A percentile compares a stretch with the other conserved stretches of the same genome.
Conservation (phyloP, 2,113 vertebrate genomes). For the Notothenia rossii region DNA sequence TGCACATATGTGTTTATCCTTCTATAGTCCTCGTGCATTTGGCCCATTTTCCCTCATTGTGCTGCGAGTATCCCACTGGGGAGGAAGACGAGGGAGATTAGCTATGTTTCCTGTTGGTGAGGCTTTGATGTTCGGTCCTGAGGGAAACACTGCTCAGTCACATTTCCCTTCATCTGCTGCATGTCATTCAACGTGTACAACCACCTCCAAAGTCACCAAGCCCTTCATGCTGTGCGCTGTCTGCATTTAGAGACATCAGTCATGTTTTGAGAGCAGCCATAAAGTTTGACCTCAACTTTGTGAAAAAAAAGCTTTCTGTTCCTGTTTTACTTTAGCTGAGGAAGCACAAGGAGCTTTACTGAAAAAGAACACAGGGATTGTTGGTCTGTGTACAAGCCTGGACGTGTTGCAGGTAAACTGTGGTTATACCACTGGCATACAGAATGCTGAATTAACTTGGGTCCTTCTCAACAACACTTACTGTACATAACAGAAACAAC, state of each 20-base stretch:
- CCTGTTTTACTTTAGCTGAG: conserved; percentile 24
- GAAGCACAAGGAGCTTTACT: neutral
- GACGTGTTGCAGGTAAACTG: conserved; percentile 2
- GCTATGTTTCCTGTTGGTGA: conserved; percentile 77
- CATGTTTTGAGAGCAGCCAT: conserved; percentile 33
- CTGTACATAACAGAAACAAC: neutral
- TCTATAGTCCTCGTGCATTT: conserved; percentile 51
- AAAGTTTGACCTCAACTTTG: conserved; percentile 46
- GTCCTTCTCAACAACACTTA: neutral
- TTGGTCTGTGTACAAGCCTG: neutral
- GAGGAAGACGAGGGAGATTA: conserved; percentile 77
- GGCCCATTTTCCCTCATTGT: conserved; percentile 72
- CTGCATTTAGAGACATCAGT: conserved; percentile 63
- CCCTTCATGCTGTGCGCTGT: conserved; percentile 59
- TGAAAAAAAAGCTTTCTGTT: conserved; percentile 24
- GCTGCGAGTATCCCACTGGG: conserved; percentile 63
- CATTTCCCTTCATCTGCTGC: conserved; percentile 70
- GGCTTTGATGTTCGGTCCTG: conserved; percentile 81
- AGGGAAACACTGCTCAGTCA: conserved; percentile 71
- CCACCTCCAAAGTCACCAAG: conserved; percentile 69
- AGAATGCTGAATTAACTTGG: conserved; percentile 3
- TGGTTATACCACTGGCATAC: neutral
- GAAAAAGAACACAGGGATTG: neutral
- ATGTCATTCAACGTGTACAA: conserved; percentile 71
- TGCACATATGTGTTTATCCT: conserved; percentile 59